These are phyloP conservation scores for Lordiphosa fenestrarum DNA, from an alignment of 2,888 invertebrate species.

Conservation along the genomic window DNA sequence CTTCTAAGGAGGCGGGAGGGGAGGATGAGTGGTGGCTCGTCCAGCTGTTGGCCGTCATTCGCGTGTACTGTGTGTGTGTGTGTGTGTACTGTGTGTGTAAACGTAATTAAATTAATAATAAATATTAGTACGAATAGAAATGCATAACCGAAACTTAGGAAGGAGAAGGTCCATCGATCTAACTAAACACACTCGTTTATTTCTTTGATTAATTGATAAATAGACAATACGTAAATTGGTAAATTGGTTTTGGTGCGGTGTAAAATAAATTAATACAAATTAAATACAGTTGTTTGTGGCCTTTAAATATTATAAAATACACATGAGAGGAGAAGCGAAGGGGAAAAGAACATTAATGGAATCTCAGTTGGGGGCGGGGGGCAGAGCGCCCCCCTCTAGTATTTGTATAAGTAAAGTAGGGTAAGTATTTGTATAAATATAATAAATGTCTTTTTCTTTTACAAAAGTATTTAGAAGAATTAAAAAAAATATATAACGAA, in stretches of 20 bases:
- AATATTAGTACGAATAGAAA: slow-evolving; percentile 68
- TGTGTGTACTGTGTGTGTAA: slow-evolving; percentile 28
- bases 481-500: not conserved
- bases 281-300: slow-evolving; percentile 69
- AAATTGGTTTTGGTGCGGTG: slow-evolving; percentile 52
- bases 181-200: slow-evolving; percentile 39
- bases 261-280: slow-evolving; percentile 68
- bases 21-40: slow-evolving; percentile 3
- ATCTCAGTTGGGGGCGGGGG: slow-evolving; percentile 22
- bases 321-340: slow-evolving; percentile 33
- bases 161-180: slow-evolving; percentile 31
- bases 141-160: slow-evolving; percentile 40
- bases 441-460: slow-evolving; percentile 62
- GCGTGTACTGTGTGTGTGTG: slow-evolving; percentile 19
- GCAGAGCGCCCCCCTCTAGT: slow-evolving; percentile 7
- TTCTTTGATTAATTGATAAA: slow-evolving; percentile 19
- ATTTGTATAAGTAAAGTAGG: slow-evolving; percentile 17
- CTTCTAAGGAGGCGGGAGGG: slow-evolving; percentile 1
- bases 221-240: slow-evolving; percentile 46
- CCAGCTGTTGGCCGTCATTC: slow-evolving; percentile 10
- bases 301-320: slow-evolving; percentile 54
- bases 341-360: slow-evolving; percentile 21
- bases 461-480: slow-evolving; percentile 27
- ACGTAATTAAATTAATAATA: slow-evolving; percentile 58
- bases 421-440: slow-evolving; percentile 29